Evolutionary conservation across 2,113 vertebrate genomes (phyloP), one percentile per base, ranked within the genome.

Genomic region (Cygnus buccinator): DNA sequence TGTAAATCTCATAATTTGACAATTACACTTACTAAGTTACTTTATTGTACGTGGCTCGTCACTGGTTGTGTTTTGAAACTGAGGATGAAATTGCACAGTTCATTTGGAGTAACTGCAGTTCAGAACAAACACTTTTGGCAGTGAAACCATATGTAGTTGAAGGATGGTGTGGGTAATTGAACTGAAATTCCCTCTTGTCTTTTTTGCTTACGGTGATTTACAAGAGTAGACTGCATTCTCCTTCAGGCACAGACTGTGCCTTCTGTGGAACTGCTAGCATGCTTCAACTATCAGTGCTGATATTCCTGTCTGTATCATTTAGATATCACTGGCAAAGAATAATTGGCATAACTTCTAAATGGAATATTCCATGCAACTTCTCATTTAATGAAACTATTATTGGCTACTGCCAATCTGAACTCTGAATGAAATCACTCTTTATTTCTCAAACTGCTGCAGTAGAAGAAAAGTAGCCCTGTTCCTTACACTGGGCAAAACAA

Each of bases 371-470:
- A 6, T 86, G 39, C 20, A 29, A 25, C 82, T 93, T 91, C 37
- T 11, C 58, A 62, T 87, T 93, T 82, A 85, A 87, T 95, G 59
- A 74, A 95, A 90, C 28, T 77, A 29, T 58, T 95, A 54, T 1
- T 94, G 33, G 14, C 65, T 84, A 21, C 66, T 63, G 80, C 59
- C 61, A 75, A 1, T 92, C 17, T 52, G 37, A 91, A 43, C 17
- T 67, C 28, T 62, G 70, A 84, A 83, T 86, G n/a, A 81, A 90
- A 90, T 87, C 25, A 22, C 68, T 91, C 76, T 83, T 92, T 66
- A 76, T 92, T 90, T 93, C 81, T 95, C n/a, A 73, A 6, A 72
- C 22, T 79, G 92, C 29, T 5, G 1, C 65, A 75, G 84, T 8
- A 76, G 52, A 70, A 73, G 76, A 87, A 81, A 90, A 91, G 76